A percentile compares a stretch with the other conserved stretches of the same genome.
Evolutionary conservation across 2,888 invertebrate species (phyloP).

Genomic region (Pediacus dermestoides): DNA sequence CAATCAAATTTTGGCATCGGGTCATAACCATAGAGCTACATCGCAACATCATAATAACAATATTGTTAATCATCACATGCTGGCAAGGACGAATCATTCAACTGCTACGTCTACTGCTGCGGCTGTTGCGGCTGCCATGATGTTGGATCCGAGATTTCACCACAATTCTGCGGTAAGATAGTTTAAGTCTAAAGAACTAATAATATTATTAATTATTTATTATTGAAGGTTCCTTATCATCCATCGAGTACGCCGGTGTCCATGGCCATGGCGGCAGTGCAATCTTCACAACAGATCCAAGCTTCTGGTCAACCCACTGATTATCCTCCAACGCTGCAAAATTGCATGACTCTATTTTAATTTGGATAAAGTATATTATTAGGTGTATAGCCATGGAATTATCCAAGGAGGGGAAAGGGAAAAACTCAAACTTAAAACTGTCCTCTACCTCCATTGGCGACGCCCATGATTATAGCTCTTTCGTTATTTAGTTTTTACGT

Average conservation of each 20-base stretch:
- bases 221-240: conserved; percentile 49
- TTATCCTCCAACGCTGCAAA: conserved; percentile 48
- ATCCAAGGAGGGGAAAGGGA: too few species aligned
- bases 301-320: conserved; percentile 44
- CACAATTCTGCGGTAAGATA: conserved; percentile 47
- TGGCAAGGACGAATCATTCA: conserved; percentile 44
- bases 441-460: too few species aligned
- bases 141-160: conserved; percentile 52
- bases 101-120: conserved; percentile 49
- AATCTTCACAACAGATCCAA: conserved; percentile 49
- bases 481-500: too few species aligned
- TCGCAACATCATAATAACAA: conserved; percentile 43
- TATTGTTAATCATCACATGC: conserved; percentile 47
- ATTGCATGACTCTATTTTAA: conserved; percentile 51
- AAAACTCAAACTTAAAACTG: too few species aligned
- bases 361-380: too few species aligned
- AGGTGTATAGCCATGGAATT: too few species aligned
- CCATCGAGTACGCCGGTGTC: conserved; percentile 48
- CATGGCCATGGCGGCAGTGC: conserved; percentile 49
- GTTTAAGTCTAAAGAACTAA: conserved; percentile 1
- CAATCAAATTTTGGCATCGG: conserved; percentile 44
- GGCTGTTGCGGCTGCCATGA: conserved; percentile 52
- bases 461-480: too few species aligned
- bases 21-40: conserved; percentile 39
- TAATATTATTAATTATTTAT: too few species aligned